phyloP scores from a whole-genome alignment of 2,888 invertebrate species.

The Macaria liturata region DNA sequence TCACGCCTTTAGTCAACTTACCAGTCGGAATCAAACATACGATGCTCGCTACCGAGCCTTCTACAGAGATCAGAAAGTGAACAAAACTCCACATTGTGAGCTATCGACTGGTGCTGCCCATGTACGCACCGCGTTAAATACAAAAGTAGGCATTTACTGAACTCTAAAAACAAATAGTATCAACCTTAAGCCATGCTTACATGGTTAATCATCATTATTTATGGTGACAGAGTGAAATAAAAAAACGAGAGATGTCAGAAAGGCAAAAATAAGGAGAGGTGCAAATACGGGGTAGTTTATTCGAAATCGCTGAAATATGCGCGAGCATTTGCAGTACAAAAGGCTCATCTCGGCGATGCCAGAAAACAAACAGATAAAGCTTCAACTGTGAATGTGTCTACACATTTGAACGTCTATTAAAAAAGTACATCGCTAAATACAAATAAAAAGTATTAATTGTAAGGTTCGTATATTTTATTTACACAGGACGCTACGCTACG shows the following conservation, averaged over 20 bases:
- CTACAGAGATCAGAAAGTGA: slow-evolving; percentile 38
- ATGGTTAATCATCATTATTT: slow-evolving; percentile 69
- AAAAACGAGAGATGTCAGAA: slow-evolving; percentile 51
- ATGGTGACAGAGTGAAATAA: slow-evolving; percentile 49
- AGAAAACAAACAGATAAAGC: slow-evolving; percentile 84
- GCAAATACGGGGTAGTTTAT: slow-evolving; percentile 60
- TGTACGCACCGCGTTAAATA: slow-evolving; percentile 58
- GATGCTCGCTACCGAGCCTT: slow-evolving; percentile 17
- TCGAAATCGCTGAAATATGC: slow-evolving; percentile 49
- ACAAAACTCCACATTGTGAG: slow-evolving; percentile 71
- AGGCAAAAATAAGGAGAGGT: slow-evolving; percentile 76
- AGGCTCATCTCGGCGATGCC: slow-evolving; percentile 76
- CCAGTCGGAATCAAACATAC: slow-evolving; percentile 41
- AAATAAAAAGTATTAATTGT: slow-evolving; percentile 34
- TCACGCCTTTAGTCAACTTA: slow-evolving; percentile 4
- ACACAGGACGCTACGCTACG: slow-evolving; percentile 43
- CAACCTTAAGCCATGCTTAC: slow-evolving; percentile 69
- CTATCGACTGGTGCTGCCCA: slow-evolving; percentile 78
- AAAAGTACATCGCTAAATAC: slow-evolving; percentile 40
- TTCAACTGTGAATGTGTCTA: slow-evolving; percentile 60
- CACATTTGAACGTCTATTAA: slow-evolving; percentile 47
- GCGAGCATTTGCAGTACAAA: slow-evolving; percentile 50
- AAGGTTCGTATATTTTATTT: slow-evolving; percentile 43
- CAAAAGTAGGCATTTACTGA: slow-evolving; percentile 50
- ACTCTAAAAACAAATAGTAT: slow-evolving; percentile 48